Percentiles rank a stretch among this genome's conserved stretches.
Evolutionary conservation across 2,888 invertebrate species (phyloP).

Genomic region (Elmis aenea): DNA sequence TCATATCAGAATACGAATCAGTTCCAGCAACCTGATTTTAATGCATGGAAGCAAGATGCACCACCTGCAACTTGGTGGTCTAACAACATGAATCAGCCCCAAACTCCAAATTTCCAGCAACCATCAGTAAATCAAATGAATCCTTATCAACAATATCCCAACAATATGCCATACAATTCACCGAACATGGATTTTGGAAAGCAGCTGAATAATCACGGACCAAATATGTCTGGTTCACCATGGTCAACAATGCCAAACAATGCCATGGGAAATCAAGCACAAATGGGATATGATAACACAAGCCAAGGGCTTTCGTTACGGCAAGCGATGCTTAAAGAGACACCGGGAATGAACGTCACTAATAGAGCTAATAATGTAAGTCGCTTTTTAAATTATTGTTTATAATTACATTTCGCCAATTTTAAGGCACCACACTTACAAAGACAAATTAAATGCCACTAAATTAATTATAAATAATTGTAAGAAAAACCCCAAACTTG

Average conservation of each 20-base stretch:
- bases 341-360: too few species aligned
- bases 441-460: too few species aligned
- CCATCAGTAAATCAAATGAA: conserved; percentile 20
- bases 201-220: conserved; percentile 16
- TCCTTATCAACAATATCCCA: conserved; percentile 12
- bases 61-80: conserved; percentile 27
- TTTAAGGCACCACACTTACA: too few species aligned
- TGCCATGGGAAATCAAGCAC: conserved; percentile 9
- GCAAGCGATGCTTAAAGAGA: conserved; percentile 45
- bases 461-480: too few species aligned
- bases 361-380: too few species aligned
- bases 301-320: conserved; percentile 37
- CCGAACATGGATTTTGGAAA: conserved; percentile 20
- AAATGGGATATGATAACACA: conserved; percentile 16
- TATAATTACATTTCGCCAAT: too few species aligned
- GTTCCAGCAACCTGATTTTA: conserved; percentile 10
- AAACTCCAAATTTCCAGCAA: conserved; percentile 12
- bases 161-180: conserved; percentile 11
- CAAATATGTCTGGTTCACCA: conserved; percentile 31
- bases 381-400: too few species aligned
- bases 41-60: conserved; percentile 23
- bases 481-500: too few species aligned
- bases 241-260: conserved; percentile 26
- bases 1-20: conserved; percentile 6
- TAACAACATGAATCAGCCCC: conserved; percentile 15